Evolutionary conservation across 2,888 invertebrate species (phyloP).

Genomic region (Chymomyza amoena): DNA sequence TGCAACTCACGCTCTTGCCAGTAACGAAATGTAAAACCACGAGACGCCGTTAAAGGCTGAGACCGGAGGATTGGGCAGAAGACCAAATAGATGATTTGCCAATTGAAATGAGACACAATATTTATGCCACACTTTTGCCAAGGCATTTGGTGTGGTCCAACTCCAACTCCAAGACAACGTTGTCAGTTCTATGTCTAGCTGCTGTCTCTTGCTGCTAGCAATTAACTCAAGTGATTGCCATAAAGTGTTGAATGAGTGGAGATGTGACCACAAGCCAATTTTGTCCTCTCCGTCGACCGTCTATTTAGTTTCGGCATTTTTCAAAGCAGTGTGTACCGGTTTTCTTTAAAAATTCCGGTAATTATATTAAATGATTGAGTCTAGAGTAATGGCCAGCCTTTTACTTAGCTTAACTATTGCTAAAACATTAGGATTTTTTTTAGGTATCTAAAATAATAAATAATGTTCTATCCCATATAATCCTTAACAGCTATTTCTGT

Average conservation of each 20-base stretch:
- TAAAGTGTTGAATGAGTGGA: conserved; percentile 61
- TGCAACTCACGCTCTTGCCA: neutral
- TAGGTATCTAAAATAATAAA: too few species aligned
- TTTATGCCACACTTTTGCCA: conserved; percentile 63
- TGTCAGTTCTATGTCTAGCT: neutral
- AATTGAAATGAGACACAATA: conserved; percentile 62
- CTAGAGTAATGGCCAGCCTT: too few species aligned
- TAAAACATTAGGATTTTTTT: too few species aligned
- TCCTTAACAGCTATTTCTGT: too few species aligned
- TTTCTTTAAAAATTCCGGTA: conserved; percentile 41
- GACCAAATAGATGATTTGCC: conserved; percentile 60
- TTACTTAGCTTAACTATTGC: too few species aligned
- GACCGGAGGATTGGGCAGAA: neutral
- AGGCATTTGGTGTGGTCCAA: conserved; percentile 56
- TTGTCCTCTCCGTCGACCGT: neutral
- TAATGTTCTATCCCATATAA: too few species aligned
- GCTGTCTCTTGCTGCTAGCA: conserved; percentile 50
- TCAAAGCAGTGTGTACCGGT: conserved; percentile 67
- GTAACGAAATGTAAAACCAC: too few species aligned
- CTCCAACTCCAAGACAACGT: neutral
- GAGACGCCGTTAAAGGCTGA: too few species aligned
- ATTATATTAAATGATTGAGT: neutral
- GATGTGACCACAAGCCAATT: neutral
- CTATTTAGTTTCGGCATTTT: conserved; percentile 41
- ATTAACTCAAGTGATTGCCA: conserved; percentile 73